Base-by-base conservation (phyloP, 1,140 invertebrate species). In the Procambarus clarkii region DNA sequence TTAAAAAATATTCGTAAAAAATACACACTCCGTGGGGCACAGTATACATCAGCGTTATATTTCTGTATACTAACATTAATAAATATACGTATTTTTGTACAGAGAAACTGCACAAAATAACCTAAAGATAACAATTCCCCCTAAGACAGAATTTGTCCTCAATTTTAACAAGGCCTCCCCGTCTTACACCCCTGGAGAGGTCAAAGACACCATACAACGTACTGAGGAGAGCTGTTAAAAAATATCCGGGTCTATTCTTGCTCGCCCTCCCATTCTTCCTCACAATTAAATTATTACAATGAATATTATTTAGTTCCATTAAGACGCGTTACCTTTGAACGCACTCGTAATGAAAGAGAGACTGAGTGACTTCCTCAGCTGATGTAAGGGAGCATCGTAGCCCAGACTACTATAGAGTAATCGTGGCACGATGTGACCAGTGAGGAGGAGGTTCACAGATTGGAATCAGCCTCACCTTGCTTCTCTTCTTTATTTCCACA, bases 281-380 rank as follows among this genome's bases (percentile, higher is more conserved):
- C 82, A 91, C 82, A 85, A 91, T 91, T 91, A 82, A 91, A 91
- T 91, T 86, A 86, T 86, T 91, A 81, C 82, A 91, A 91, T 91
- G 88, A 91, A 84, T 82, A 91, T 91, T 34, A 34, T 34, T 5
- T 91, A 91, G 74, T 86, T 86, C 89, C 82, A 91, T 91, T 91
- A 86, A 85, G 89, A 45, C 82, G 78, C 89, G 80, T 91, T 91
- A 91, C 83, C 83, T 91, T 50, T 21, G 58, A 80, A 91, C 89
- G 71, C 76, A 91, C 34, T 85, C 82, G 54, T 79, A 79, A 91
- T 78, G 77, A 91, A 80, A 80, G 89, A 34, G 34, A 34, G 89
- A 85, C 85, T 54, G 9, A 69, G 74, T 48, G 82, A 48, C 24
- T 44, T 76, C 81, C 50, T 21, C 50, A 46, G 54, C 71, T 64